phyloP scores from a whole-genome alignment of 2,113 vertebrate species.

The Azemiops feae region DNA sequence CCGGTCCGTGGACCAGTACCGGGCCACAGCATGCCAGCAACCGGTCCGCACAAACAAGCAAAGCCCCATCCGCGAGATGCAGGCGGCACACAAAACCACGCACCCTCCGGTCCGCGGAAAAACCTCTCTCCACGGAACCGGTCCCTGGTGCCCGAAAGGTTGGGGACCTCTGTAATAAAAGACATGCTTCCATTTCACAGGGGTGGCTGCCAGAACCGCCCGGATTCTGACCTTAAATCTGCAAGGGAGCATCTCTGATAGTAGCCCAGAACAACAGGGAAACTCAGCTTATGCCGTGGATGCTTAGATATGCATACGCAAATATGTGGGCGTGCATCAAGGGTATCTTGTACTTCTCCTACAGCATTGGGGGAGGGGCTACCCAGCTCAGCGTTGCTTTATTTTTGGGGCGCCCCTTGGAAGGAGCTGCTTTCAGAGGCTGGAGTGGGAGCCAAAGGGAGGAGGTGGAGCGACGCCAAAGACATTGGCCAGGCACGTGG shows the following conservation, averaged over 20 bases:
- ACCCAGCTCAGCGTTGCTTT: neutral
- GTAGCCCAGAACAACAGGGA: neutral
- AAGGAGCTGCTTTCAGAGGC: neutral
- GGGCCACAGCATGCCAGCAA: too few species aligned
- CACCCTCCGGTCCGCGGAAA: too few species aligned
- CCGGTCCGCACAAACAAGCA: too few species aligned
- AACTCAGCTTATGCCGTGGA: neutral
- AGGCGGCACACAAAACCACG: too few species aligned
- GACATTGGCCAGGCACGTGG: neutral
- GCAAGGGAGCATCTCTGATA: neutral
- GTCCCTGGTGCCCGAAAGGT: too few species aligned
- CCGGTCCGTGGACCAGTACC: too few species aligned
- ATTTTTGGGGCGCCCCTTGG: neutral
- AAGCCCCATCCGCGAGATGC: too few species aligned
- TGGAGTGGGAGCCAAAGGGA: neutral
- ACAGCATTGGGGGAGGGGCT: neutral
- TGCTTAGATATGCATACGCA: neutral
- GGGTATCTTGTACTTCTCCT: neutral
- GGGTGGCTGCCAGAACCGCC: neutral
- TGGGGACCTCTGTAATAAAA: neutral
- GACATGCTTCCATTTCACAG: neutral
- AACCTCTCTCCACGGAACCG: too few species aligned
- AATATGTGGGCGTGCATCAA: too few species aligned
- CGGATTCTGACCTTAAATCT: neutral
- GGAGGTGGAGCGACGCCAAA: neutral